phyloP scores from a whole-genome alignment of 2,888 invertebrate genomes.

The Glomeris marginata region DNA sequence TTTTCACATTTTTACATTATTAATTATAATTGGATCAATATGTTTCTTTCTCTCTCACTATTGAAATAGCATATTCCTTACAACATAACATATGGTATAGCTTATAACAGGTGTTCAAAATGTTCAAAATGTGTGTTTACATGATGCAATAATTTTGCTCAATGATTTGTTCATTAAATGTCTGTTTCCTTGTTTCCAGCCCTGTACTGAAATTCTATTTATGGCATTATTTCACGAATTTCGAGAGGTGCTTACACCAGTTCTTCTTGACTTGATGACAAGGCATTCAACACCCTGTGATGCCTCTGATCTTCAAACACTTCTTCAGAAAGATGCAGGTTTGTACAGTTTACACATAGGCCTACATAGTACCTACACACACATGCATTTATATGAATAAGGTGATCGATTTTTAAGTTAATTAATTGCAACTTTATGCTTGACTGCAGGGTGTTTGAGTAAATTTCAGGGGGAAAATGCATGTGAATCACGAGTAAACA shows the following conservation, averaged over 20 bases:
- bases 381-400: too few species aligned
- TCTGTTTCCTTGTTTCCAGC: slow-evolving; percentile 36
- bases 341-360: slow-evolving; percentile 4
- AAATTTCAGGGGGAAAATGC: slow-evolving; percentile 1
- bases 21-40: too few species aligned
- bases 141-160: too few species aligned
- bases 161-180: too few species aligned
- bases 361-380: too few species aligned
- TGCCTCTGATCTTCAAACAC: slow-evolving; percentile 56
- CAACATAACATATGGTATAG: too few species aligned
- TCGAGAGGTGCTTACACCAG: slow-evolving; percentile 51
- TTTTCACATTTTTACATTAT: too few species aligned
- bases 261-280: slow-evolving; percentile 53
- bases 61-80: too few species aligned
- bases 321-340: slow-evolving; percentile 72
- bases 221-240: slow-evolving; percentile 68
- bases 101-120: too few species aligned
- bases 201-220: slow-evolving; percentile 76
- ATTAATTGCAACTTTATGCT: not conserved
- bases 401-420: too few species aligned
- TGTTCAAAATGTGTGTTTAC: too few species aligned
- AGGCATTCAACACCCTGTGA: slow-evolving; percentile 49
- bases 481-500: not conserved
- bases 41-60: too few species aligned
- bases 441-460: not conserved